Evolutionary conservation across 2,113 vertebrate genomes (phyloP), one percentile per base, ranked within the genome.

Genomic region (Protobothrops flavoviridis): DNA sequence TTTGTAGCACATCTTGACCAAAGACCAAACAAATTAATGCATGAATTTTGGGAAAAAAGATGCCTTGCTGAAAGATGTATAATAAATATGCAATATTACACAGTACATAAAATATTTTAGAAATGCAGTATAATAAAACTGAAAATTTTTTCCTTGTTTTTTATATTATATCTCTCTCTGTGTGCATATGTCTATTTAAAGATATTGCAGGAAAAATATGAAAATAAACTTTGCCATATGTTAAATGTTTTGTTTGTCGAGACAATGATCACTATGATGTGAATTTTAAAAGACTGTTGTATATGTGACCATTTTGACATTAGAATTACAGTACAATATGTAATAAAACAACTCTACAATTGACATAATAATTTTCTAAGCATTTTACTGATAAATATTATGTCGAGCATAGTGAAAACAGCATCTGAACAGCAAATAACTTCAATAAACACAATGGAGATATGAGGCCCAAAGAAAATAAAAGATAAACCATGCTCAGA

Each of bases 391-490:
- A 88, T 0, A 92, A 95, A 81, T 0, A 24, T 39, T 1, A 0
- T 33, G 13, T 23, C 24, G 12, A 24, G 11, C 87, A 1, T 24
- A 57, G 55, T 43, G n/a, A 88, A 33, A 91, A 0, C 26, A 89
- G 50, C 87, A 57, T 39, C 45, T 87, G 93, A 94, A 92, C 10
- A 0, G 3, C 24, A 61, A 87, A 92, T 57, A 90, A 74, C 88
- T 96, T 92, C 86, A 91, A 50, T 45, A 94, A 90, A 85, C 6
- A 61, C 15, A 91, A 23, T 90, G 5, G 15, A 90, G 85, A 92
- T 48, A 69, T 74, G 81, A 90, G 61, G 56, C 20, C 1, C 33
- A 93, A 17, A 56, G 29, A 64, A 96, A 95, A 94, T 87, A 0
- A 81, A 6, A 87, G 61, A 4, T 33, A 57, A 33, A 85, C n/a